Evolutionary conservation across 2,888 invertebrate species (phyloP).

Genomic region (Baronia brevicornis): DNA sequence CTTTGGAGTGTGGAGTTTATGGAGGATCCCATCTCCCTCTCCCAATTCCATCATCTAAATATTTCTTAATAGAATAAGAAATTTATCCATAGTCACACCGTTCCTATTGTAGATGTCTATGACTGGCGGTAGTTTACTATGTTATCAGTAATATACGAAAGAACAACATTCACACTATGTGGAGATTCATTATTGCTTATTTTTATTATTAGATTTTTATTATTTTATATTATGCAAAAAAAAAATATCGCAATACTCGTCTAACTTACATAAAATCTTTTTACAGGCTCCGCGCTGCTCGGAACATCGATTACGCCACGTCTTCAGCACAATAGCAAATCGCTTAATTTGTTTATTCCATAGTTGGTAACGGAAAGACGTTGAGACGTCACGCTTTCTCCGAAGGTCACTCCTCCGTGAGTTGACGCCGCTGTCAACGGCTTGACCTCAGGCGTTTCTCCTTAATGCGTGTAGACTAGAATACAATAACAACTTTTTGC

Average conservation of each 20-base stretch:
- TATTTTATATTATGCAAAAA: background rate
- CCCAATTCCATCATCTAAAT: no score
- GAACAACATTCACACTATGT: no score
- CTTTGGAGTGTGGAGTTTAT: no score
- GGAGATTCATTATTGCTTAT: no score
- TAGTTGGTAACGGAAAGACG: conserved; percentile 20
- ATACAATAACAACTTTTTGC: conserved; percentile 9
- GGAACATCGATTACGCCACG: conserved; percentile 9
- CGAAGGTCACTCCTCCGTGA: conserved; percentile 34
- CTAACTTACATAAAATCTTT: background rate
- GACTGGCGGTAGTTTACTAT: no score
- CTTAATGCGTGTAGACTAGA: conserved; percentile 18
- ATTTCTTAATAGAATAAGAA: no score
- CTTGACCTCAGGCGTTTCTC: conserved; percentile 21
- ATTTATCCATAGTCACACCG: no score
- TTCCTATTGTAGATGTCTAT: no score
- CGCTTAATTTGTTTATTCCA: conserved; percentile 19
- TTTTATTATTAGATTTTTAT: background rate
- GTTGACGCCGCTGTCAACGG: conserved; percentile 4
- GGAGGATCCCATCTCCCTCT: no score
- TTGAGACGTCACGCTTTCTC: conserved; percentile 46
- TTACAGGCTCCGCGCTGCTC: conserved; percentile 5
- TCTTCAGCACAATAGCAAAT: conserved; percentile 9
- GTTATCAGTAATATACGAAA: no score
- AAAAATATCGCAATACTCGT: no score